phyloP scores from a whole-genome alignment of 2,113 vertebrate species.

The Nycticebus coucang region DNA sequence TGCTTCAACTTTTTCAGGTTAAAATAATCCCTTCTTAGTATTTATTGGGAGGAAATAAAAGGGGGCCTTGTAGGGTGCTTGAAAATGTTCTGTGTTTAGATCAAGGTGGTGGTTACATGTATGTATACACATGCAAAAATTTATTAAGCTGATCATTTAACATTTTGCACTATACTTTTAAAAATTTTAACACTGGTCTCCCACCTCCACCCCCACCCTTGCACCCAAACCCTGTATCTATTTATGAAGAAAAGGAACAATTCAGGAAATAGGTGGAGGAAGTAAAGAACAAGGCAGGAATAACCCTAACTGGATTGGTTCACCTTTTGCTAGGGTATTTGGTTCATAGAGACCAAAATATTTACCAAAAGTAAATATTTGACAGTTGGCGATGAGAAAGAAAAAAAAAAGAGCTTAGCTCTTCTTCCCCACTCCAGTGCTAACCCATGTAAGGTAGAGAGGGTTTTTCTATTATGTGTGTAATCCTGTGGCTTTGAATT shows the following conservation, averaged over 20 bases:
- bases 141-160: background rate
- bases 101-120: background rate
- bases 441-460: background rate
- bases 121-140: background rate
- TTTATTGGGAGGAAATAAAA: background rate
- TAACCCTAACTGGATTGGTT: background rate
- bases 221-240: background rate
- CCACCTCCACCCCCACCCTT: background rate
- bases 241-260: slow-evolving; percentile 1
- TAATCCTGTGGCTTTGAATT: background rate
- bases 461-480: background rate
- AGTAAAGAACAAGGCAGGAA: background rate
- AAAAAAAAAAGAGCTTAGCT: background rate
- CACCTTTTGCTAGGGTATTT: background rate
- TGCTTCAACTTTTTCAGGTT: background rate
- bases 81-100: background rate
- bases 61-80: background rate
- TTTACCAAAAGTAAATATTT: slow-evolving; percentile 69
- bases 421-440: background rate
- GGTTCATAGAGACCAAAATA: slow-evolving; percentile 56
- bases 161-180: background rate
- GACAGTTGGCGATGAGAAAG: background rate
- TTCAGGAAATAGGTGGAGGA: slow-evolving; percentile 34
- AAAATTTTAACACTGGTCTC: background rate
- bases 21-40: background rate